These are phyloP conservation scores for Equus przewalskii DNA, from an alignment of 2,113 vertebrate species.

Conservation along the genomic window DNA sequence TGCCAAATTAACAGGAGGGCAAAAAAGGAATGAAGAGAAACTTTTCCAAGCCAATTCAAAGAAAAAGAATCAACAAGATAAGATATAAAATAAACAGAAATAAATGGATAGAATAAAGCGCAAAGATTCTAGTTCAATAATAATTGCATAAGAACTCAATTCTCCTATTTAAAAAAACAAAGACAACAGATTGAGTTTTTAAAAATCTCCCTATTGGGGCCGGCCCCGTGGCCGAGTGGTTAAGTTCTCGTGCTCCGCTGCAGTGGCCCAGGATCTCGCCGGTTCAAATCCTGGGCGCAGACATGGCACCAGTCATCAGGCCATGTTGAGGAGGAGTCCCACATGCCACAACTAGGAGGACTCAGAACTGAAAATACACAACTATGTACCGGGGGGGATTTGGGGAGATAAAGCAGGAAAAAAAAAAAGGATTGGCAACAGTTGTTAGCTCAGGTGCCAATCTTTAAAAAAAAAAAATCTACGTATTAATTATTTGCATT, in stretches of 20 bases:
- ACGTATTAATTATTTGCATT: neutral
- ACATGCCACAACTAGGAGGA: no score
- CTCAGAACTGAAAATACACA: no score
- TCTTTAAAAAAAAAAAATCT: neutral
- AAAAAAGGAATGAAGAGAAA: neutral
- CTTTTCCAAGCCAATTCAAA: neutral
- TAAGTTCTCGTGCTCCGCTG: no score
- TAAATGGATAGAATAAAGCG: neutral
- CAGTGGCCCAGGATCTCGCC: no score
- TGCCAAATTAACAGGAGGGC: neutral
- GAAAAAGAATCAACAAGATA: neutral
- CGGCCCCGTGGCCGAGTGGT: no score
- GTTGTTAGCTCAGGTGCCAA: no score
- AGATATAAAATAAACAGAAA: neutral
- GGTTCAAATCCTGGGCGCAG: no score
- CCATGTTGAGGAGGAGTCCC: no score
- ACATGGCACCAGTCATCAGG: no score
- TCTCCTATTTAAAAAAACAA: neutral
- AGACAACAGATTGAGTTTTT: neutral
- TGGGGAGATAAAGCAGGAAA: no score
- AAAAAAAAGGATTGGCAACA: no score
- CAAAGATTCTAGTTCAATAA: neutral
- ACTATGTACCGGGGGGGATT: no score
- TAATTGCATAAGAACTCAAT: neutral
- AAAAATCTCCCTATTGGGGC: neutral